Evolutionary conservation across 2,797 vertebrate species (phyloP), one percentile per base, ranked within the genome.

Genomic region (Pyrocephalus nanus): DNA sequence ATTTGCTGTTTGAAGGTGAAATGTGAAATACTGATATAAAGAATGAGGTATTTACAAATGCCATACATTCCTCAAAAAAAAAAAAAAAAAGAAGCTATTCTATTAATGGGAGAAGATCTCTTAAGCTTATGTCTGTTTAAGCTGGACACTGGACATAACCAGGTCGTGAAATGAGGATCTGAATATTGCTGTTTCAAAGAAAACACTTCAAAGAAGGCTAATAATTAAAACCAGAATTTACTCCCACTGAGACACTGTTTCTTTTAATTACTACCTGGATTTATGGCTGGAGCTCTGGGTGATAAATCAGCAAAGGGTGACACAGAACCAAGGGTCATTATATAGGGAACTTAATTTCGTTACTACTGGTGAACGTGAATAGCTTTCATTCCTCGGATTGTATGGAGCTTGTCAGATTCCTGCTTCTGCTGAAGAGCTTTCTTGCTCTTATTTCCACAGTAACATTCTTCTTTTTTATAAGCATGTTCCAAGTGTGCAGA

Each of bases 231-330:
- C 1, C 69, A 91, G 67, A 91, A 77, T 93, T 87, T 81, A 89
- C 95, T 96, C 92, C 93, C 75, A 83, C 92, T 75, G 74, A 89
- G 67, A 83, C 69, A 72, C 40, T 94, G 65, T 72, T 93, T 74
- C 69, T 90, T 93, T 82, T 96, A 96, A 96, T 96, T 96, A 96
- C 61, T 60, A 18, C 86, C 36, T 93, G 88, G 29, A 45, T 83
- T 95, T 95, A 69, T 90, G 93, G 88, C 71, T 92, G 55, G 43
- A 40, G 30, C 66, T 94, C 69, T 90, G 62, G 74, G 53, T 92
- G 87, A 72, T 93, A 93, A 95, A 95, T 95, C 74, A 92, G 77
- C 47, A 71, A 90, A 95, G 61, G 54, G n/a, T 86, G 74, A 87
- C 61, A 34, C 3, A 55, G 64, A 80, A 83, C 27, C 32, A 85